Conservation (phyloP, 2,888 invertebrate genomes). For the Cheilosia urbana region DNA sequence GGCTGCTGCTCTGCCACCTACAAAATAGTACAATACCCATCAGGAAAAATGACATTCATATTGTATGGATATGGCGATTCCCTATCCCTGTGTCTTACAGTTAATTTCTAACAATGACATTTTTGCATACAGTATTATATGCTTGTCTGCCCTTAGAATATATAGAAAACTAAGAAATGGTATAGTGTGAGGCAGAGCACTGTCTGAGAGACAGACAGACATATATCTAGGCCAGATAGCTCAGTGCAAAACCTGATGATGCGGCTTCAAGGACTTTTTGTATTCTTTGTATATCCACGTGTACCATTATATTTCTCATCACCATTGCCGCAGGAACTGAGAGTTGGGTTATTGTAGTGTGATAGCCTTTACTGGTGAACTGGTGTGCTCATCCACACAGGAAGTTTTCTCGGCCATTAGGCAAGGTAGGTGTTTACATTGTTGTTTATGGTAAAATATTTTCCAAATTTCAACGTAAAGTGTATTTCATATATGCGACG, state of each 20-base stretch:
- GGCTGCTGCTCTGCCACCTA: constrained; percentile 15
- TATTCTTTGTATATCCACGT: not conserved
- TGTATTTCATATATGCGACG: not conserved
- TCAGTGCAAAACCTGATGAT: not conserved
- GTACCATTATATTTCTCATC: constrained; percentile 8
- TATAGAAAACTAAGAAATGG: constrained; percentile 5
- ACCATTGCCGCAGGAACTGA: not conserved
- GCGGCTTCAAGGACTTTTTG: constrained; percentile 5
- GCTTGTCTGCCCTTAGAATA: constrained; percentile 6
- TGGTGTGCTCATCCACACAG: constrained; percentile 20
- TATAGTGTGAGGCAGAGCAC: constrained; percentile 30
- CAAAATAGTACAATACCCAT: not conserved
- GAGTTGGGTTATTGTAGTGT: too few species aligned
- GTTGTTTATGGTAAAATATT: constrained; percentile 48
- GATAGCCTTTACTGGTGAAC: constrained; percentile 12
- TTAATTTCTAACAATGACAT: constrained; percentile 11
- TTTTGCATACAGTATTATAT: constrained; percentile 32
- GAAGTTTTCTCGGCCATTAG: constrained; percentile 41
- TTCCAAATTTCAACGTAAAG: constrained; percentile 4
- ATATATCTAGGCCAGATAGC: not conserved
- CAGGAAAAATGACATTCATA: constrained; percentile 9
- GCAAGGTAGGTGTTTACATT: constrained; percentile 21
- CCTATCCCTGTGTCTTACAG: not conserved
- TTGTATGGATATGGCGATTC: not conserved
- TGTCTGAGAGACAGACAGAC: constrained; percentile 8